Evolutionary conservation across 2,888 invertebrate species (phyloP).

Genomic region (Catocala sponsa): DNA sequence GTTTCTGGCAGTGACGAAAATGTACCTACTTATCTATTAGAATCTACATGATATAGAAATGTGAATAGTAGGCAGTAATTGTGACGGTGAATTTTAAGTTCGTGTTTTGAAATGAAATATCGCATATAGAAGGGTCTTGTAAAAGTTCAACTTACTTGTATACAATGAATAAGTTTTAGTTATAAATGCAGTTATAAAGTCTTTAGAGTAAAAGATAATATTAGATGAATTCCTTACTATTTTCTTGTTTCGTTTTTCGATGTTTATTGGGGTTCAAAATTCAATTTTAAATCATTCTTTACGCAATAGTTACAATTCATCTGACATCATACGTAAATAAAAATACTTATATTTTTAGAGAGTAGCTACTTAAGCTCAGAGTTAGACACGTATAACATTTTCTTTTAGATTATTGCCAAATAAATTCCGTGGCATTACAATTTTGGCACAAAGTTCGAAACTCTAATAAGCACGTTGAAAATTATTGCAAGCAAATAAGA

Average conservation of each 20-base stretch:
- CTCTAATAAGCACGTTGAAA: slow-evolving; percentile 59
- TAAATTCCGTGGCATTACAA: slow-evolving; percentile 66
- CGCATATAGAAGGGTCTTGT: slow-evolving; percentile 22
- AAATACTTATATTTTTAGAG: slow-evolving; percentile 53
- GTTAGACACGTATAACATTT: slow-evolving; percentile 59
- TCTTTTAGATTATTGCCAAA: slow-evolving; percentile 68
- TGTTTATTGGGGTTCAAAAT: slow-evolving; percentile 13
- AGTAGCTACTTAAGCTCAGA: slow-evolving; percentile 69
- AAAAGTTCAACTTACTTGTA: slow-evolving; percentile 27
- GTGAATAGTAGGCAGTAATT: neutral
- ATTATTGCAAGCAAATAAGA: slow-evolving; percentile 56
- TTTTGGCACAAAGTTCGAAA: slow-evolving; percentile 78
- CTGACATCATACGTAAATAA: slow-evolving; percentile 40
- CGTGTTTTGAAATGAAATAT: neutral
- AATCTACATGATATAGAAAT: neutral
- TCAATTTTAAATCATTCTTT: neutral
- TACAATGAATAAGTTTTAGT: slow-evolving; percentile 36
- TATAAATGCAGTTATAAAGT: slow-evolving; percentile 52
- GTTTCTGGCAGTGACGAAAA: slow-evolving; percentile 12
- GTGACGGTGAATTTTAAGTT: neutral
- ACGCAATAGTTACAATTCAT: slow-evolving; percentile 40
- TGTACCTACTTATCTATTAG: too few relatives aligned
- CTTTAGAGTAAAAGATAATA: slow-evolving; percentile 36
- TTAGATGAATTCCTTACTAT: slow-evolving; percentile 39
- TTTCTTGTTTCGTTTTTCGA: slow-evolving; percentile 1